phyloP scores from a whole-genome alignment of 2,113 vertebrate species.

The Albula goreensis region DNA sequence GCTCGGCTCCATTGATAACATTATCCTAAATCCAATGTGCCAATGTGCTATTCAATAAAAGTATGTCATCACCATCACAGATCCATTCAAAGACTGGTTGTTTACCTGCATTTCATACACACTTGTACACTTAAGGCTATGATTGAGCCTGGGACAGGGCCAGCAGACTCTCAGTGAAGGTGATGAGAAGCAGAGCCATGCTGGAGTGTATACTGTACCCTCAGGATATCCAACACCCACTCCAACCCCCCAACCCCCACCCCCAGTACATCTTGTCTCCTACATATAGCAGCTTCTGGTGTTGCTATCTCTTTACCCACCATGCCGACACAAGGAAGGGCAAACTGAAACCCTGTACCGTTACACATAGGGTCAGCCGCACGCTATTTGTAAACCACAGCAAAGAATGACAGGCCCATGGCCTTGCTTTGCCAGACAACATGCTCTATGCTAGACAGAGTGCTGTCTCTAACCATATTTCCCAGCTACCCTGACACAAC shows the following conservation, averaged over 20 bases:
- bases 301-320: background rate
- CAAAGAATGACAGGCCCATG: background rate
- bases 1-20: too few species aligned
- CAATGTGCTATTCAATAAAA: too few species aligned
- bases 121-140: background rate
- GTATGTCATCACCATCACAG: background rate
- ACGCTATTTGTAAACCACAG: background rate
- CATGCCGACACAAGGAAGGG: background rate
- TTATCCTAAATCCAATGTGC: too few species aligned
- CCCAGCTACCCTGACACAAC: too few species aligned
- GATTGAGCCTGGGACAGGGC: too few species aligned
- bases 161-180: background rate
- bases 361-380: background rate
- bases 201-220: background rate
- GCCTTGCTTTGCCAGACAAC: background rate
- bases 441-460: background rate
- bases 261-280: background rate
- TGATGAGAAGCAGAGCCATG: background rate
- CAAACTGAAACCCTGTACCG: background rate
- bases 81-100: background rate
- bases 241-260: background rate
- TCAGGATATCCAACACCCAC: background rate
- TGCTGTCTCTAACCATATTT: background rate
- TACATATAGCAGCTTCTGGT: background rate
- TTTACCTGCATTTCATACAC: background rate